phyloP scores from a whole-genome alignment of 1,140 invertebrate species.

The Nymphalis io region DNA sequence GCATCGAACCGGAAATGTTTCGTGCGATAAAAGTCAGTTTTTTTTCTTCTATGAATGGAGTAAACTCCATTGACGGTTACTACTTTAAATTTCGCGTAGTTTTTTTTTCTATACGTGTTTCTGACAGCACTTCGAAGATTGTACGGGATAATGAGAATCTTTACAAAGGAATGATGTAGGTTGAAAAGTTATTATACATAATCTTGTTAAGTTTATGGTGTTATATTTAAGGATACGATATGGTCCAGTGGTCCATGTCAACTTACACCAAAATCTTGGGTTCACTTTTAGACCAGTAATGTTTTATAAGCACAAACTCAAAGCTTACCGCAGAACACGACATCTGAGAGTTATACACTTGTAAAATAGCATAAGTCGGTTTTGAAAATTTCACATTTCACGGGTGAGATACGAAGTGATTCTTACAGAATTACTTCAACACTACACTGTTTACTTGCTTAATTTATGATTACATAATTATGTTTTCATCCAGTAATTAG shows the following conservation, averaged over 20 bases:
- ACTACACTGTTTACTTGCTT: no score
- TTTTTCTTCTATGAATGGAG: slow-evolving; percentile 44
- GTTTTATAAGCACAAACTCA: no score
- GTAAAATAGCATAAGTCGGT: no score
- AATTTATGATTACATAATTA: no score
- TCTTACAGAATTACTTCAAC: no score
- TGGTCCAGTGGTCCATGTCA: neutral
- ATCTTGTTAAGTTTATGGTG: slow-evolving; percentile 4
- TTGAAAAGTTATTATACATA: neutral
- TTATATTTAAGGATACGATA: neutral
- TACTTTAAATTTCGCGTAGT: slow-evolving; percentile 53
- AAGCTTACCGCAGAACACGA: no score
- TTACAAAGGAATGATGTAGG: neutral
- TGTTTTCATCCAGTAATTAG: no score
- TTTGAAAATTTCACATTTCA: no score
- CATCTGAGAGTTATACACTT: no score
- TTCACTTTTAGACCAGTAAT: no score
- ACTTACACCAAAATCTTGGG: no score
- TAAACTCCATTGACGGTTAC: slow-evolving; percentile 51
- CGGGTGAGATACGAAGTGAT: no score
- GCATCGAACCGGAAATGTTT: slow-evolving; percentile 59
- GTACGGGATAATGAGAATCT: slow-evolving; percentile 8
- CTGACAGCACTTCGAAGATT: slow-evolving; percentile 28
- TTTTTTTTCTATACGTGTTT: slow-evolving; percentile 39
- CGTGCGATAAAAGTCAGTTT: slow-evolving; percentile 54